Conservation (phyloP, 2,113 vertebrate genomes). For the Acrocephalus kingi region DNA sequence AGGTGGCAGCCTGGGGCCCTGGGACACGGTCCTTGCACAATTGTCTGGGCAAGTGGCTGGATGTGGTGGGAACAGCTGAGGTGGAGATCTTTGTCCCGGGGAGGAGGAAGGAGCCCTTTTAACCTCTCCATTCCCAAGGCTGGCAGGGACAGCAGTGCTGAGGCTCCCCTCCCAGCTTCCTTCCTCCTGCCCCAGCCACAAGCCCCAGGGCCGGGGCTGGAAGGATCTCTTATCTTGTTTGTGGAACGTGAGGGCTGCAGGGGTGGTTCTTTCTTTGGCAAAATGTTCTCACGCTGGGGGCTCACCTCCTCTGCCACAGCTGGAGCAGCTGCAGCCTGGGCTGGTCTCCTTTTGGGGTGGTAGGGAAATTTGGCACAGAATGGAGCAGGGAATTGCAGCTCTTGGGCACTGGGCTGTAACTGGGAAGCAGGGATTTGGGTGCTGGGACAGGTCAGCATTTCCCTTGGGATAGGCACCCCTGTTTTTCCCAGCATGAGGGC, state of each 20-base stretch:
- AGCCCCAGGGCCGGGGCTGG: not conserved
- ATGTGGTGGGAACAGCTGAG: not conserved
- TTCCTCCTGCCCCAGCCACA: not conserved
- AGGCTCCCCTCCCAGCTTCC: conserved; percentile 10
- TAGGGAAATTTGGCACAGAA: not conserved
- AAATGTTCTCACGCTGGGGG: not conserved
- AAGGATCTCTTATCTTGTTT: conserved; percentile 27
- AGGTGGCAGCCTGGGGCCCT: not conserved
- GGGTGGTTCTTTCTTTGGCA: not conserved
- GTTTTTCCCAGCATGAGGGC: not conserved
- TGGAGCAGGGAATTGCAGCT: not conserved
- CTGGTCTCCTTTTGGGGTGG: not conserved
- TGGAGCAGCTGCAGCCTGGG: accelerated
- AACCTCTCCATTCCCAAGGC: not conserved
- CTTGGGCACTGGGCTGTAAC: not conserved
- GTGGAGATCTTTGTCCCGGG: not conserved
- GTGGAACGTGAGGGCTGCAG: not conserved
- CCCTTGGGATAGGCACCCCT: not conserved
- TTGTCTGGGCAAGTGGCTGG: not conserved
- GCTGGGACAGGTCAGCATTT: not conserved
- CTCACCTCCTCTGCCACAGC: not conserved
- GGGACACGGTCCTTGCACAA: accelerated
- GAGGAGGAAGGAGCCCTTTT: conserved; percentile 14
- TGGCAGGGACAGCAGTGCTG: not conserved
- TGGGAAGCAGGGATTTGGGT: not conserved